Evolutionary conservation across 2,888 invertebrate genomes (phyloP).

Genomic region (Drosophila lutescens): DNA sequence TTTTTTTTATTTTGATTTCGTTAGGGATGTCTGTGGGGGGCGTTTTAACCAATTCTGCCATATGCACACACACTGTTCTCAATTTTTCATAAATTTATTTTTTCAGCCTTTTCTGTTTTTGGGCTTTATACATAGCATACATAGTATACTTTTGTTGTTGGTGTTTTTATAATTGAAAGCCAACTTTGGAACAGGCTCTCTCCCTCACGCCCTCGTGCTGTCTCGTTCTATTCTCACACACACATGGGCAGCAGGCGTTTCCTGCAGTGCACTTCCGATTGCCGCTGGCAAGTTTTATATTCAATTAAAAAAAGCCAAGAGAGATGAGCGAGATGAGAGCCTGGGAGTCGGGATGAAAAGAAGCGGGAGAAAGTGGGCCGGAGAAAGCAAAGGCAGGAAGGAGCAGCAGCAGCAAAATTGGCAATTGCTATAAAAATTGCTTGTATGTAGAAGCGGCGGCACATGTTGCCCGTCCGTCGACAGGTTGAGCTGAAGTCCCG

Average conservation of each 20-base stretch:
- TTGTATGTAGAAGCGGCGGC: slow-evolving; percentile 68
- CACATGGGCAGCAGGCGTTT: slow-evolving; percentile 68
- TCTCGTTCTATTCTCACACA: slow-evolving; percentile 21
- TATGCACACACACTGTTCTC: slow-evolving; percentile 13
- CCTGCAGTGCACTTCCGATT: slow-evolving; percentile 76
- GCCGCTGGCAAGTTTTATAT: slow-evolving; percentile 76
- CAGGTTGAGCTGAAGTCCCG: slow-evolving; percentile 34
- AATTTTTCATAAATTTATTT: slow-evolving; percentile 53
- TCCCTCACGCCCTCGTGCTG: neutral
- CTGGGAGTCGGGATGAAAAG: neutral
- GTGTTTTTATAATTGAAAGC: slow-evolving; percentile 74
- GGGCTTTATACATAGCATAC: neutral
- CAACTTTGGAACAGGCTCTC: slow-evolving; percentile 56
- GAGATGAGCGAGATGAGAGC: slow-evolving; percentile 14
- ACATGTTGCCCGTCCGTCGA: slow-evolving; percentile 59
- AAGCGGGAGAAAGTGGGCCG: slow-evolving; percentile 26
- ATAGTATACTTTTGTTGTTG: slow-evolving; percentile 44
- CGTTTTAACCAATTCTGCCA: slow-evolving; percentile 29
- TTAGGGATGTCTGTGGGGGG: neutral
- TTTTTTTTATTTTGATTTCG: neutral
- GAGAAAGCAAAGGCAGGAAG: slow-evolving; percentile 30
- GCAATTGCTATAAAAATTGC: slow-evolving; percentile 73
- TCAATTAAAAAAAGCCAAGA: slow-evolving; percentile 64
- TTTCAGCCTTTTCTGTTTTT: slow-evolving; percentile 13
- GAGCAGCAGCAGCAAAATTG: slow-evolving; percentile 56